Evolutionary conservation across 2,113 vertebrate genomes (phyloP), one percentile per base, ranked within the genome.

Genomic region (Oreamnos americanus): DNA sequence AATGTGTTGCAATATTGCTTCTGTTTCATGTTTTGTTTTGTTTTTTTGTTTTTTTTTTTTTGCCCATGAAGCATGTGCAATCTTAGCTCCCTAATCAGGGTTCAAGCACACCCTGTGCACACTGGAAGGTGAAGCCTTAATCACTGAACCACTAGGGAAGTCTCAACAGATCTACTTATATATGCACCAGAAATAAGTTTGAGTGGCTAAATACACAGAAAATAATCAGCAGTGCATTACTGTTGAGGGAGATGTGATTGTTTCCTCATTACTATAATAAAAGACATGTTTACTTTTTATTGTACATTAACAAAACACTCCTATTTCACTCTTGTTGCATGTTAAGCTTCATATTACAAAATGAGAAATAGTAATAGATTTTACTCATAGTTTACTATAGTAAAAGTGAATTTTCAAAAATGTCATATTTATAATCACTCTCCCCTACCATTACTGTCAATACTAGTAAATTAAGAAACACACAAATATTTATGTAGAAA

Each of bases 401-500:
- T 81, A 60, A 88, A 95, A 89, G 90, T 95, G 33, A 87, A 83
- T 96, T 71, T 60, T 51, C 57, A 47, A 79, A 89, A 88, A 88
- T 60, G 43, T 30, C 76, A 43, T 96, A 90, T 96, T 94, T 45
- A 71, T 86, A 62, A 86, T 90, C 91, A 86, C 45, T 83, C 11
- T 90, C 45, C 60, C 33, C 4, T 6, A 78, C 82, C 25, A 81
- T 60, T 76, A 33, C 36, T 67, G 36, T 45, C 55, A 91, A 90
- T 94, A 53, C 23, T 87, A 51, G 91, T 60, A 86, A 96, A 97
- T 91, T 96, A 97, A 93, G 78, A 97, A 93, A 89, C 49, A 33
- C 1, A 84, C 49, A 97, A 83, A 93, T 94, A 97, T 96, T 96
- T 97, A 94, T 81, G 94, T 64, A 87, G 55, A 97, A 96, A 97